Percentiles rank a stretch among this genome's conserved stretches.
These are phyloP conservation scores for Tachysurus vachellii DNA, from an alignment of 2,113 vertebrate genomes.

Conservation along the genomic window DNA sequence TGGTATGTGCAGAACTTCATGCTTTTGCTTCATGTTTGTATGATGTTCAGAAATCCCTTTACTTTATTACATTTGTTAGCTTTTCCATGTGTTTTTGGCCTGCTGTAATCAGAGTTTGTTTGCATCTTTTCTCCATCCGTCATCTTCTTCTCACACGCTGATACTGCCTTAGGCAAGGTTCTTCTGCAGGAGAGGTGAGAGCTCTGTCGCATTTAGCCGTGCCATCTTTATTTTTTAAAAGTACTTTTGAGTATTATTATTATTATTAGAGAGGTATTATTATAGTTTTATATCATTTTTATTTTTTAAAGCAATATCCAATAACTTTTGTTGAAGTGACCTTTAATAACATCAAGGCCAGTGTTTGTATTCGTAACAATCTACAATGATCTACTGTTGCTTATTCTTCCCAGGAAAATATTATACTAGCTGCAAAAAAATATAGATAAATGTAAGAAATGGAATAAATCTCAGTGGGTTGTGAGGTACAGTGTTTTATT, in stretches of 20 bases:
- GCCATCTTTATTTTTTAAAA: background rate
- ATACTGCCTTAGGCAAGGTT: constrained; percentile 54
- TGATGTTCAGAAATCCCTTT: background rate
- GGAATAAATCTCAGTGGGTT: background rate
- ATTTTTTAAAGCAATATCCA: background rate
- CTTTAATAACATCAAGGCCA: background rate
- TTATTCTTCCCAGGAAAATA: background rate
- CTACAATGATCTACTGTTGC: background rate
- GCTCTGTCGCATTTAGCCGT: background rate
- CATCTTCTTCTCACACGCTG: constrained; percentile 30
- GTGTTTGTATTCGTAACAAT: background rate
- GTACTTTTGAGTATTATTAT: too few relatives aligned
- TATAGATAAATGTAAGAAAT: background rate
- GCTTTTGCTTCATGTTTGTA: background rate
- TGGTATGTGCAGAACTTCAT: constrained; percentile 28
- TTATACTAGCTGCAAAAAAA: background rate
- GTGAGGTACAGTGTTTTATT: background rate
- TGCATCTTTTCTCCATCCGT: background rate
- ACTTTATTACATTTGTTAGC: background rate
- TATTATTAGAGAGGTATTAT: background rate
- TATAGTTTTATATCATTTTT: background rate
- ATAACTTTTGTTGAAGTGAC: background rate
- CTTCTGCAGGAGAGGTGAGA: constrained; percentile 53
- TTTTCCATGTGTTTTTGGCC: background rate
- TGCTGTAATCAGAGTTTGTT: constrained; percentile 2